Evolutionary conservation across 2,888 invertebrate genomes (phyloP).

Genomic region (Griposia aprilina): DNA sequence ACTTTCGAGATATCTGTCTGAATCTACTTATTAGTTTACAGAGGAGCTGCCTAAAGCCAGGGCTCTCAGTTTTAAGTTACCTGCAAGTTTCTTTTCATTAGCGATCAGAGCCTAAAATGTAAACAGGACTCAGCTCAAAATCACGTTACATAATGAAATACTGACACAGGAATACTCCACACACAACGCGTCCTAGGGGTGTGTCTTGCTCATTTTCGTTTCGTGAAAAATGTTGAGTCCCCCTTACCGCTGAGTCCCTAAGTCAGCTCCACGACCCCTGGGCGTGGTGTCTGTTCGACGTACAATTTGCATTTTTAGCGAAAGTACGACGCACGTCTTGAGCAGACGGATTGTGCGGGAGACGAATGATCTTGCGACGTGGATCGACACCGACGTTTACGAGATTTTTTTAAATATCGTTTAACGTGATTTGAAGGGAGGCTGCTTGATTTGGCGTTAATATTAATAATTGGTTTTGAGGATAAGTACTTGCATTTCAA

Average conservation of each 20-base stretch:
- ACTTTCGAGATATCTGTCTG: background rate
- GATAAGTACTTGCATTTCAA: background rate
- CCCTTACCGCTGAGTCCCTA: constrained; percentile 76
- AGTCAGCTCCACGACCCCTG: constrained; percentile 77
- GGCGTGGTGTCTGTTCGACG: constrained; percentile 87
- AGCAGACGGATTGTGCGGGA: constrained; percentile 85
- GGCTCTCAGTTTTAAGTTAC: background rate
- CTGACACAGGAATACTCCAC: constrained; percentile 73
- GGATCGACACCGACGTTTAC: constrained; percentile 73
- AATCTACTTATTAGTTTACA: background rate
- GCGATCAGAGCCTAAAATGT: background rate
- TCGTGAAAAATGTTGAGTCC: constrained; percentile 86
- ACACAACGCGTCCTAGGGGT: constrained; percentile 81
- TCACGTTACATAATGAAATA: constrained; percentile 78
- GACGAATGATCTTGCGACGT: constrained; percentile 85
- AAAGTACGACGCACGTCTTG: constrained; percentile 87
- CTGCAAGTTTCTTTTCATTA: background rate
- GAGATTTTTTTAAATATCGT: constrained; percentile 65
- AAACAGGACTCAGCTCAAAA: constrained; percentile 69
- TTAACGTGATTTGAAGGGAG: constrained; percentile 34
- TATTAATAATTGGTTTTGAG: constrained; percentile 9
- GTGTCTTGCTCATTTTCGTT: constrained; percentile 87
- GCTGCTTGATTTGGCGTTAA: constrained; percentile 12
- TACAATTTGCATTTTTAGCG: constrained; percentile 89
- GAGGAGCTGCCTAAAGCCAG: background rate